Percentiles rank a stretch among this genome's conserved stretches.
These are phyloP conservation scores for Drosophila kanekoi DNA, from an alignment of 2,888 invertebrate genomes.

Conservation along the genomic window DNA sequence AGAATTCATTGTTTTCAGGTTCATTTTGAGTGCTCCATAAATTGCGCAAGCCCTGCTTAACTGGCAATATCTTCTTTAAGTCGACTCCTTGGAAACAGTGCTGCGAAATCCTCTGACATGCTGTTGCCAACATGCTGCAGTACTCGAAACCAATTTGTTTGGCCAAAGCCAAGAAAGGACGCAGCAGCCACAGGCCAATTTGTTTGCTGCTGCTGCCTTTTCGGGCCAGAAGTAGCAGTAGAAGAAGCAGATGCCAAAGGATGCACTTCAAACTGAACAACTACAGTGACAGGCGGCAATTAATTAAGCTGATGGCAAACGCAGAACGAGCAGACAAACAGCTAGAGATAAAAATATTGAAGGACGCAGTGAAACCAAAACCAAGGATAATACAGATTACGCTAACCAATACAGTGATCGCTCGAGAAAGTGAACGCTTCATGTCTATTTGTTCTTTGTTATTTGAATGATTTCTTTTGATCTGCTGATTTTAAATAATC, in stretches of 20 bases:
- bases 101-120: conserved; percentile 44
- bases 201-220: conserved; percentile 29
- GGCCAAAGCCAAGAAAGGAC: conserved; percentile 19
- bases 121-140: conserved; percentile 33
- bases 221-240: not conserved
- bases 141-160: conserved; percentile 44
- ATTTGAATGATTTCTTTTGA: no score
- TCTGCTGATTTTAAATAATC: no score
- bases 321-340: conserved; percentile 19
- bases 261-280: conserved; percentile 44
- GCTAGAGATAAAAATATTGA: conserved; percentile 44
- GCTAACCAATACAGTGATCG: conserved; percentile 22
- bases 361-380: conserved; percentile 50
- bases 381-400: conserved; percentile 53
- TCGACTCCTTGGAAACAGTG: conserved; percentile 4
- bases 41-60: conserved; percentile 18
- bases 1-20: not conserved
- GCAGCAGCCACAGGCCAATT: conserved; percentile 36
- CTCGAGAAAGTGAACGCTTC: no score
- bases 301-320: conserved; percentile 56
- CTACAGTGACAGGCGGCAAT: conserved; percentile 59
- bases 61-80: conserved; percentile 13
- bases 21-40: conserved; percentile 17
- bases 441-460: no score
- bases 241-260: conserved; percentile 8